Conservation (phyloP, 1,140 invertebrate species). For the Himalopsyche phryganea region DNA sequence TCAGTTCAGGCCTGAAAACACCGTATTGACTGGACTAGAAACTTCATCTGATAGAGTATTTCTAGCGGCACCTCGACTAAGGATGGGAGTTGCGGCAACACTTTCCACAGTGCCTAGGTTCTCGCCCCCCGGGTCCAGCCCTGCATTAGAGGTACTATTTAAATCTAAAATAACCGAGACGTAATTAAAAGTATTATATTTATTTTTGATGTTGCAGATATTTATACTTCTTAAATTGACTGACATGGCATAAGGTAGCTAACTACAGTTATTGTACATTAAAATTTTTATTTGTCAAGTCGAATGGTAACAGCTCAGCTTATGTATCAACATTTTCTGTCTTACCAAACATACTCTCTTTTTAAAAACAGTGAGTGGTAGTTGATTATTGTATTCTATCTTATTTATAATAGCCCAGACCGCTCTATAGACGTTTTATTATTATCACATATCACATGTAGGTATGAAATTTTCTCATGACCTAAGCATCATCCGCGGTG, state of each 20-base stretch:
- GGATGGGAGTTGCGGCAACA: slow-evolving; percentile 69
- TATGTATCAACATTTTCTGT: too few relatives aligned
- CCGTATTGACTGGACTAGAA: slow-evolving; percentile 71
- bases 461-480: too few relatives aligned
- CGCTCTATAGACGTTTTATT: too few relatives aligned
- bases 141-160: slow-evolving; percentile 55
- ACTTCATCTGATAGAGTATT: slow-evolving; percentile 68
- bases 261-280: not conserved
- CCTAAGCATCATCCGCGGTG: too few relatives aligned
- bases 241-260: not conserved
- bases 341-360: too few relatives aligned
- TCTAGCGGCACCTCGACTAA: slow-evolving; percentile 65
- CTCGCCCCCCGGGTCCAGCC: slow-evolving; percentile 60
- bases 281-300: not conserved
- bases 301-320: too few relatives aligned
- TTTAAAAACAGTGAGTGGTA: too few relatives aligned
- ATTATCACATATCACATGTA: too few relatives aligned
- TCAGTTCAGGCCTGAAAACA: slow-evolving; percentile 65
- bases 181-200: not conserved
- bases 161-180: not conserved
- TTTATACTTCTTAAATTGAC: not conserved
- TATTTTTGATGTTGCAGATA: not conserved
- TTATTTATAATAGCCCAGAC: too few relatives aligned
- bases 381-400: too few relatives aligned
- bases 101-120: slow-evolving; percentile 63